These are phyloP conservation scores for Acropternis orthonyx DNA, from an alignment of 2,797 vertebrate species.

Conservation along the genomic window DNA sequence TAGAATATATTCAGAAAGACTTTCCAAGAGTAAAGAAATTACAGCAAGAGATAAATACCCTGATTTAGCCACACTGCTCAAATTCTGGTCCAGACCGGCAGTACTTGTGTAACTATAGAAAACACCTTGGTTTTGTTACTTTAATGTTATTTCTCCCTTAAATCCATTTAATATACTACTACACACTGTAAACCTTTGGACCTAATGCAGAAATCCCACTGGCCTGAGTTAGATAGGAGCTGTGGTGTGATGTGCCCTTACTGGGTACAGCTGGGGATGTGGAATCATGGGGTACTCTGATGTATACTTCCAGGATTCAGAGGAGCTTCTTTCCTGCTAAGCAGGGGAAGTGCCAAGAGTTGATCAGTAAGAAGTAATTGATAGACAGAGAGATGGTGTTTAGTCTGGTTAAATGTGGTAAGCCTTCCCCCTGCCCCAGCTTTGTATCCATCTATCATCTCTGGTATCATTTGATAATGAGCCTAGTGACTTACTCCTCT, in stretches of 20 bases:
- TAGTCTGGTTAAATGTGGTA: not conserved
- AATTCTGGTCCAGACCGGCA: not conserved
- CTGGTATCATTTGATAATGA: not conserved
- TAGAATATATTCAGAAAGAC: not conserved
- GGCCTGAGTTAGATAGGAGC: not conserved
- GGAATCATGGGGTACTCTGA: not conserved
- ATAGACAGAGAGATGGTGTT: not conserved
- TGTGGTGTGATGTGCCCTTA: not conserved
- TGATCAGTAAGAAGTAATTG: not conserved
- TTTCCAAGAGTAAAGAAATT: not conserved
- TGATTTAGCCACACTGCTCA: not conserved
- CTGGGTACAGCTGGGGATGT: fast-evolving
- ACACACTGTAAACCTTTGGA: not conserved
- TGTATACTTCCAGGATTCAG: not conserved
- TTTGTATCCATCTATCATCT: not conserved
- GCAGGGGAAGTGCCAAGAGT: not conserved
- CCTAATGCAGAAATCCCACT: not conserved
- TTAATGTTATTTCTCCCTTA: not conserved
- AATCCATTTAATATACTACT: not conserved
- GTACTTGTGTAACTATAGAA: not conserved
- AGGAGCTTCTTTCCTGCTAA: not conserved
- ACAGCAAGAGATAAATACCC: not conserved
- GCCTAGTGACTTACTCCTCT: not conserved
- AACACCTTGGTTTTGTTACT: not conserved
- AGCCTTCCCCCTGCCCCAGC: not conserved